Evolutionary conservation across 2,888 invertebrate species (phyloP), one percentile per base, ranked within the genome.

Genomic region (Callyntrura sp.): DNA sequence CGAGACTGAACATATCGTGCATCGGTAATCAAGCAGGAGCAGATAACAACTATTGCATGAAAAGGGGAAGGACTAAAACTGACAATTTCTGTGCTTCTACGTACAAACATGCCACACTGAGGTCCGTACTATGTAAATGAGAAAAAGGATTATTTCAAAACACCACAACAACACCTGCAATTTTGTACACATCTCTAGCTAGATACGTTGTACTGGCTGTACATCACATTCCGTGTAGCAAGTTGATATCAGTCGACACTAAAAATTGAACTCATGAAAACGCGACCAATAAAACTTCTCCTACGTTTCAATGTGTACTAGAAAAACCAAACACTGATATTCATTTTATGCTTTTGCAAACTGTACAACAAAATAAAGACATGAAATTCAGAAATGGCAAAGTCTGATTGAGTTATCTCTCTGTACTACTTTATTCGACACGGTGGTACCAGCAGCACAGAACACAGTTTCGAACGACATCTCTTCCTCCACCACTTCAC

Each of bases 381-480:
- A 82, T 82, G 62, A 68, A 35, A 35, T 35, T 35, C 35, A 35
- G 35, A 35, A 70, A 70, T 84, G 28, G 84, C 84, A 20, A 84
- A 84, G 28, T 35, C 20, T 62, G 70, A 68, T 84, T 11, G 51
- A 65, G 23, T 45, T 62, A 48, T 60, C 57, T 68, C 23, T 45
- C 12, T 28, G 9, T 81, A 14, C 57, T 48, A 82, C 17, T 65
- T 35, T 6, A 14, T 14, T 12, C 35, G 6, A 35, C 35, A 35
- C 35, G 35, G 35, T 35, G 35, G 35, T 35, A 35, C 43, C 68
- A 70, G 62, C 35, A 35, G 1, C 23, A n/a, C 14, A 1, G 0
- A 4, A 9, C 57, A n/a, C 23, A 62, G 28, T 5, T 14, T 43
- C 9, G 43, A 70, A n/a, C 68, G 20, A 51, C 43, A 20, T 20